A percentile compares a stretch with the other conserved stretches of the same genome.
phyloP scores from a whole-genome alignment of 2,888 invertebrate species.

The Pterostichus madidus region DNA sequence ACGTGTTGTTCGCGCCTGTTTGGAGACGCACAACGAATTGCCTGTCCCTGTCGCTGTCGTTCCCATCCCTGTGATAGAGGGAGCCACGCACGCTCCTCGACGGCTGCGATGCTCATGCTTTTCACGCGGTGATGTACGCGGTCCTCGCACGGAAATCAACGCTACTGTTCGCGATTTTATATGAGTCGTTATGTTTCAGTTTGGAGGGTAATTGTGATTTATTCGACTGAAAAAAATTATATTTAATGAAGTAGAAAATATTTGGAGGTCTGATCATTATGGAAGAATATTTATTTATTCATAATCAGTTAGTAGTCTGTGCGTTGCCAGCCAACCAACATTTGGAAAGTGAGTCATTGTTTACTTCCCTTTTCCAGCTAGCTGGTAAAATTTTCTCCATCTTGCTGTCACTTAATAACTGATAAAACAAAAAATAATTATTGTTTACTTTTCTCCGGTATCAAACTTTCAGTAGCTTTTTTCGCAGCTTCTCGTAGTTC shows the following conservation, averaged over 20 bases:
- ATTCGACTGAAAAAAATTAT: slow-evolving; percentile 19
- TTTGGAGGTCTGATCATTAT: neutral
- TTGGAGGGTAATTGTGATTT: neutral
- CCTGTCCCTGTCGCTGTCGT: slow-evolving; percentile 51
- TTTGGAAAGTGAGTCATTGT: too few relatives aligned
- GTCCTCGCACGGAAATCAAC: slow-evolving; percentile 2
- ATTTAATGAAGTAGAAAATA: slow-evolving; percentile 44
- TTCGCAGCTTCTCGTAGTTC: too few relatives aligned
- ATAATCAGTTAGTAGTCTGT: too few relatives aligned
- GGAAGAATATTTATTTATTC: too few relatives aligned
- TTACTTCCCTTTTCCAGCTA: too few relatives aligned
- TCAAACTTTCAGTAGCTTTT: too few relatives aligned
- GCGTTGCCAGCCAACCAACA: too few relatives aligned
- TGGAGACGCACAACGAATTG: slow-evolving; percentile 56
- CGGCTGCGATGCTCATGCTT: neutral
- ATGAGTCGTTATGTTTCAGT: neutral
- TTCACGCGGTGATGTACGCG: slow-evolving; percentile 15
- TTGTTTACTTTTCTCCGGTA: too few relatives aligned
- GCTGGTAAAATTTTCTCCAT: too few relatives aligned
- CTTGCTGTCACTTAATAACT: too few relatives aligned
- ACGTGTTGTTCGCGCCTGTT: slow-evolving; percentile 54
- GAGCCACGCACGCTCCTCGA: neutral
- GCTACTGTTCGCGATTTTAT: slow-evolving; percentile 41
- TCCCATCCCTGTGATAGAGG: slow-evolving; percentile 4
- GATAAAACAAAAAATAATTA: too few relatives aligned